phyloP scores from a whole-genome alignment of 64 coral and sea anemone species.

The Anthopleura sola region DNA sequence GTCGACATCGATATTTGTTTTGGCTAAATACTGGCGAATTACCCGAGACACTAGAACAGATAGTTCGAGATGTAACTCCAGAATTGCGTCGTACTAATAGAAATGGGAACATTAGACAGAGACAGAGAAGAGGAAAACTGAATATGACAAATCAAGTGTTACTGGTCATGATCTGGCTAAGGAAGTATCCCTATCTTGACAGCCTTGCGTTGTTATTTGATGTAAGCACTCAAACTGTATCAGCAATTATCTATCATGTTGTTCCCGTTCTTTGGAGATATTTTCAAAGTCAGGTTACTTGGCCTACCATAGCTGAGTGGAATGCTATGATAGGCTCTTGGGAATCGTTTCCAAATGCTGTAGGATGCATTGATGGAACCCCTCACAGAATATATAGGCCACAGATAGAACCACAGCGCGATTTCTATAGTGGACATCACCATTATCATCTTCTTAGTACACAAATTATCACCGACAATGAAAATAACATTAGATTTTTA shows the following conservation, averaged over 20 bases:
- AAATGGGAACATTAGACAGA: too few species aligned
- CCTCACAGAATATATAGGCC: neutral
- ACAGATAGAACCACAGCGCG: neutral
- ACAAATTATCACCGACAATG: neutral
- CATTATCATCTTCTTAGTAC: neutral
- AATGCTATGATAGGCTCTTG: too few species aligned
- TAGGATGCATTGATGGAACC: too few species aligned
- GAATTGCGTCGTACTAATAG: neutral
- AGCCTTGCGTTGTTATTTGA: neutral
- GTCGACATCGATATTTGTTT: neutral
- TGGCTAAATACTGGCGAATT: slow-evolving; percentile 4
- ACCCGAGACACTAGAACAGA: slow-evolving; percentile 8
- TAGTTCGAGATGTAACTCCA: neutral
- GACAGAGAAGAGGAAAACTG: too few species aligned
- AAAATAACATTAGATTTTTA: neutral
- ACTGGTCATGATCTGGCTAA: too few species aligned
- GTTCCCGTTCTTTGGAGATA: too few species aligned
- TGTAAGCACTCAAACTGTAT: too few species aligned
- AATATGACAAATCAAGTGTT: too few species aligned
- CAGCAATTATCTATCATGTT: too few species aligned
- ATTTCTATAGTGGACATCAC: neutral
- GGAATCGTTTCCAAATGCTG: neutral
- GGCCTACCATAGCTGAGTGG: too few species aligned
- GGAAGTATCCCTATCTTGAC: too few species aligned
- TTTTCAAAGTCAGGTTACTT: too few species aligned